These are phyloP conservation scores for Trimorus sp. DNA, from an alignment of 2,888 invertebrate species.

Conservation along the genomic window DNA sequence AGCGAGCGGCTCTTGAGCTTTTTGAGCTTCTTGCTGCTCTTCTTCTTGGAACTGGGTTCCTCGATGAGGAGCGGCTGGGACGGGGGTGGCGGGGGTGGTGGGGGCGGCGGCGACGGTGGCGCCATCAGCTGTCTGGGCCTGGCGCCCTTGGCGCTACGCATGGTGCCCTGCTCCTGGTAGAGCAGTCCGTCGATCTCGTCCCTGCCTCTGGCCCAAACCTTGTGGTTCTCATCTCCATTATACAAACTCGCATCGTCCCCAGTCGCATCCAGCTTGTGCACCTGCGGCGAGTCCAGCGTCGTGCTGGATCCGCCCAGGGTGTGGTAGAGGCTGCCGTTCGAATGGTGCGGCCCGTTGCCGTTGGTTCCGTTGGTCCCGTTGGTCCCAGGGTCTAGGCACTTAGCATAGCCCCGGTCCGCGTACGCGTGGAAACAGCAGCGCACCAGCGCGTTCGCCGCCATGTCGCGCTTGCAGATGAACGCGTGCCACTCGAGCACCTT, in stretches of 20 bases:
- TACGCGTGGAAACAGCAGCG: slow-evolving; percentile 99
- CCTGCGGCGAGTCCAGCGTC: slow-evolving; percentile 77
- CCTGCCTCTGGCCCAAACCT: slow-evolving; percentile 93
- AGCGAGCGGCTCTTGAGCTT: slow-evolving; percentile 79
- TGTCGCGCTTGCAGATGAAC: slow-evolving; percentile 97
- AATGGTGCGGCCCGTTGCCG: slow-evolving; percentile 68
- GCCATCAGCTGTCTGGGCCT: too few species aligned
- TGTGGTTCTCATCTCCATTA: slow-evolving; percentile 96
- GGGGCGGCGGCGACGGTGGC: too few species aligned
- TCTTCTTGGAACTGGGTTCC: too few species aligned
- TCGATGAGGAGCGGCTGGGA: too few species aligned
- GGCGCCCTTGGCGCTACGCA: too few species aligned
- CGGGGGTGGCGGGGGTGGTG: slow-evolving; percentile 75
- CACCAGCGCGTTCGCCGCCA: slow-evolving; percentile 98
- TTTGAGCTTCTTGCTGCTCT: slow-evolving; percentile 82
- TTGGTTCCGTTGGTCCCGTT: slow-evolving; percentile 52
- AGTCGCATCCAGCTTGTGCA: slow-evolving; percentile 78
- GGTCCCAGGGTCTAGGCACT: slow-evolving; percentile 82
- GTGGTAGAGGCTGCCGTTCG: slow-evolving; percentile 78
- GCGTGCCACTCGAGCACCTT: slow-evolving; percentile 99
- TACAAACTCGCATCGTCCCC: slow-evolving; percentile 92
- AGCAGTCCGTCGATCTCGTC: slow-evolving; percentile 88
- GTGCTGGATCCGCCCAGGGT: slow-evolving; percentile 81
- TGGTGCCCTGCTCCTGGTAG: slow-evolving; percentile 84
- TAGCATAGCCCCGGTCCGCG: slow-evolving; percentile 96